A percentile compares a stretch with the other conserved stretches of the same genome.
phyloP scores from a whole-genome alignment of 2,888 invertebrate species.

The Agonopterix heracliana region DNA sequence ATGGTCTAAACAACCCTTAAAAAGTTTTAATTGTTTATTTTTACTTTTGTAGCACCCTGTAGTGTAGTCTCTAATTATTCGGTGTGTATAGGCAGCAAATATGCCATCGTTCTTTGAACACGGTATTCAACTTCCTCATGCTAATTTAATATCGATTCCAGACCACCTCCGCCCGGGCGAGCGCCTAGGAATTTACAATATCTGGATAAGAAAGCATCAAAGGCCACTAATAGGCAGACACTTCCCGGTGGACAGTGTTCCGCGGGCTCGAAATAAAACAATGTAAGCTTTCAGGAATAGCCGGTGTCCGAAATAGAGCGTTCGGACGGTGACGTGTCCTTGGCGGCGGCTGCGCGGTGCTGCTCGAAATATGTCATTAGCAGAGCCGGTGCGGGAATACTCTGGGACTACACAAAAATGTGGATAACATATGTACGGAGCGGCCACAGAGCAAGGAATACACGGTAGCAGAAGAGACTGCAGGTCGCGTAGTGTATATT shows the following conservation, averaged over 20 bases:
- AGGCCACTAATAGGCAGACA: conserved; percentile 36
- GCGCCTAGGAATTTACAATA: no score
- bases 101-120: no score
- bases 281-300: conserved; percentile 72
- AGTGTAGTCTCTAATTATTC: no score
- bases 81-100: no score
- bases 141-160: no score
- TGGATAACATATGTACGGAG: background rate
- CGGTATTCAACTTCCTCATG: no score
- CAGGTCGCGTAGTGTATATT: background rate
- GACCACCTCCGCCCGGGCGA: no score
- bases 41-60: no score
- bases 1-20: no score
- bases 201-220: conserved; percentile 6
- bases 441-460: no score
- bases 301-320: conserved; percentile 56
- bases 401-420: background rate
- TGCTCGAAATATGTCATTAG: conserved; percentile 63
- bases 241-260: conserved; percentile 59
- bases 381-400: conserved; percentile 9
- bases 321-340: conserved; percentile 63
- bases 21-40: no score
- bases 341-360: conserved; percentile 37
- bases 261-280: conserved; percentile 64
- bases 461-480: background rate